Conservation (phyloP, 2,797 vertebrate species). For the Zalophus californianus region DNA sequence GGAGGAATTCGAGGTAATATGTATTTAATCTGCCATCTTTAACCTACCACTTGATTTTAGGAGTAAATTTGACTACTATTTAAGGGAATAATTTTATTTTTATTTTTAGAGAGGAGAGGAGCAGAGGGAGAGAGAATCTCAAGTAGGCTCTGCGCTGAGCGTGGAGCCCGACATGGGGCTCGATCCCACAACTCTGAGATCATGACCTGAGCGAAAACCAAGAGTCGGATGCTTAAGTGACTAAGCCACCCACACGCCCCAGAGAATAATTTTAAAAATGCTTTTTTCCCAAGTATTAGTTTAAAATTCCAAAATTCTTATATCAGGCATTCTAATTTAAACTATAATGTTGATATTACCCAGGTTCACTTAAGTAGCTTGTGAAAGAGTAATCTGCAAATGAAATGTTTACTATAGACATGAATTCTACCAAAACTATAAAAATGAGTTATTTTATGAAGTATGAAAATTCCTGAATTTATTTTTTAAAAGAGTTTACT, state of each 20-base stretch:
- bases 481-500: not conserved
- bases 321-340: slow-evolving; percentile 10
- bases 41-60: not conserved
- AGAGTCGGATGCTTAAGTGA: too few species aligned
- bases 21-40: not conserved
- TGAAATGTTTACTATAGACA: not conserved
- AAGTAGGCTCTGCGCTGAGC: too few species aligned
- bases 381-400: not conserved
- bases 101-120: too few species aligned
- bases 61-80: not conserved
- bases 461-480: not conserved
- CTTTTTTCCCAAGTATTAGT: not conserved
- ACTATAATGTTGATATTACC: not conserved
- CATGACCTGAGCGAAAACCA: too few species aligned
- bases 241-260: too few species aligned
- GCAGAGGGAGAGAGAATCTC: too few species aligned
- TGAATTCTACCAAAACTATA: not conserved
- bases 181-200: not conserved
- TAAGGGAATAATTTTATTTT: not conserved
- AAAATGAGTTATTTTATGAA: not conserved
- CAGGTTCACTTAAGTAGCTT: not conserved
- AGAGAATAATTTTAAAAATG: not conserved
- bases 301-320: not conserved
- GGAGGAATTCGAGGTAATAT: not conserved
- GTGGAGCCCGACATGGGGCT: not conserved